Base-by-base conservation (phyloP, 2,888 invertebrate genomes). In the Synergus umbraculus region DNA sequence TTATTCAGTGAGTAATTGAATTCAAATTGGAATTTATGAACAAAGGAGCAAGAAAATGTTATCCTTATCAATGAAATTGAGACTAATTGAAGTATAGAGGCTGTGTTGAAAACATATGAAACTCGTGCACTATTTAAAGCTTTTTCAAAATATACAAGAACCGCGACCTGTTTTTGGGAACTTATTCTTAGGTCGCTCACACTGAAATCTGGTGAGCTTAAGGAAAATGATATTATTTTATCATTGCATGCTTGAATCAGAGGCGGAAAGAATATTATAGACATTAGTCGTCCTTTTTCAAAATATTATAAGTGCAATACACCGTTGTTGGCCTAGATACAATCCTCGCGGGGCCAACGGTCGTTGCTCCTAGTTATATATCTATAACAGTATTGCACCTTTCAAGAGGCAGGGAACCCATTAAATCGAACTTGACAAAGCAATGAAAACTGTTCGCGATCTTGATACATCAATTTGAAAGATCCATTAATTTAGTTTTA, bases 281-380 rank as follows among this genome's bases (percentile, higher is more conserved):
- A 49, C 13, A 49, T 49, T 3, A 46, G 37, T 49, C 37, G 54
- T 73, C 37, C 29, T n/a, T 73, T 73, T 73, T 9, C 10, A 37
- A 37, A 9, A 73, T 29, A 73, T 73, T 73, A n/a, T 37, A 49
- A 73, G 73, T 49, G 43, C 49, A 54, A 73, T 73, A 54, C 54
- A 84, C 80, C 82, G 88, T 76, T 90, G 60, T 60, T 60, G 90
- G 85, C 90, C 90, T 90, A 90, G 89, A 90, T 91, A 88, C 82
- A 85, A 79, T 87, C 82, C 82, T 87, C 49, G 73, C 37, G 89
- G 89, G 90, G 89, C 89, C 89, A 88, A 86, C 87, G 90, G 88
- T 89, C 90, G 88, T 90, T 90, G 87, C 88, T 87, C 88, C 88
- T 65, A 65, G 79, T 86, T 85, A n/a, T n/a, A n/a, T n/a, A 85